These are phyloP conservation scores for Leuciscus idus DNA, from an alignment of 2,113 vertebrate species.

Conservation along the genomic window DNA sequence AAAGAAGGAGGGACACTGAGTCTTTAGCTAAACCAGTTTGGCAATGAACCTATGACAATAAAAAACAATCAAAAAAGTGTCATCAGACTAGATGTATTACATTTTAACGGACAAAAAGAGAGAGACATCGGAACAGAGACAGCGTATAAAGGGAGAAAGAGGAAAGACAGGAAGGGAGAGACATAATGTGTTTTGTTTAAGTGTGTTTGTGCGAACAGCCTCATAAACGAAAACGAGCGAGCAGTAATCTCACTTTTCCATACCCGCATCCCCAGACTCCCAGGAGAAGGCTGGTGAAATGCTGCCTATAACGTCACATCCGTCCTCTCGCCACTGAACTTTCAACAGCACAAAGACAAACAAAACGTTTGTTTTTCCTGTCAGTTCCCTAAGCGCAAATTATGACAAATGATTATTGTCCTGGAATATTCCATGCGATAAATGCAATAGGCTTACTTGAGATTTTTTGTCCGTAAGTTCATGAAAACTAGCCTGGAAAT, in stretches of 20 bases:
- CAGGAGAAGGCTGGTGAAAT: constrained; percentile 26
- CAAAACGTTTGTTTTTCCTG: constrained; percentile 38
- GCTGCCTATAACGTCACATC: constrained; percentile 31
- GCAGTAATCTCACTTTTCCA: constrained; percentile 35
- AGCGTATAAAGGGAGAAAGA: neutral
- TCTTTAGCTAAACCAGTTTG: neutral
- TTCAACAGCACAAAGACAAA: constrained; percentile 35
- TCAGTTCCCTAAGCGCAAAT: neutral
- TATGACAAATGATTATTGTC: constrained; percentile 6
- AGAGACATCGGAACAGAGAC: neutral
- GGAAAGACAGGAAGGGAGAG: constrained; percentile 19
- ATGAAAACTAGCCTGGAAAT: neutral
- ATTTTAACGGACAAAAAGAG: neutral
- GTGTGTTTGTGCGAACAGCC: neutral
- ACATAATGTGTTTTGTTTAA: constrained; percentile 6
- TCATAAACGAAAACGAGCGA: neutral
- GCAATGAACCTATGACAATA: constrained; percentile 14
- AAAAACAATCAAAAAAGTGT: neutral
- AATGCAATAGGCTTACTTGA: neutral
- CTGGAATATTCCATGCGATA: constrained; percentile 19
- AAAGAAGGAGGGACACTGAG: neutral
- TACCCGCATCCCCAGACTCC: constrained; percentile 13
- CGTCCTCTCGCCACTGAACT: constrained; percentile 4
- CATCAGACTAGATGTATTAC: neutral
- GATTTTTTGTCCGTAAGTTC: constrained; percentile 1